A percentile compares a stretch with the other conserved stretches of the same genome.
These are phyloP conservation scores for Nannoperca obscura DNA, from an alignment of 2,797 vertebrate genomes.

Conservation along the genomic window DNA sequence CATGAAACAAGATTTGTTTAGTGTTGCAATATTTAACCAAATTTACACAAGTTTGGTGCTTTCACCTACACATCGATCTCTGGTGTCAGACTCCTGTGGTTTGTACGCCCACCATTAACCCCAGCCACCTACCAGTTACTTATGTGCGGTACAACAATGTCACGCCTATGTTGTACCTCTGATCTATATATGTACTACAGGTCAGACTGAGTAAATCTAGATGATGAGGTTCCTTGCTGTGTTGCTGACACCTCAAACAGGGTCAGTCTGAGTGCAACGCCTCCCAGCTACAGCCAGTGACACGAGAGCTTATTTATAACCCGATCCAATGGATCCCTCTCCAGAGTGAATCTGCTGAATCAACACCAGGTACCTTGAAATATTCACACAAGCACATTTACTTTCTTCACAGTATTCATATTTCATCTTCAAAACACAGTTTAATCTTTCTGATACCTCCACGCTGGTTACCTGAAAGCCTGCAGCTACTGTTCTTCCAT, in stretches of 20 bases:
- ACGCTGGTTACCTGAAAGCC: conserved; percentile 26
- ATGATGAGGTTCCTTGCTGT: conserved; percentile 13
- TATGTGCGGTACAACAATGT: too few relatives aligned
- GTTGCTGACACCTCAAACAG: conserved; percentile 43
- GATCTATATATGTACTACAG: not conserved
- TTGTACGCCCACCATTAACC: too few relatives aligned
- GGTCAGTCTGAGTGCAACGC: conserved; percentile 30
- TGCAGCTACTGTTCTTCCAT: conserved; percentile 7
- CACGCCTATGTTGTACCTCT: too few relatives aligned
- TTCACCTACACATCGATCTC: too few relatives aligned
- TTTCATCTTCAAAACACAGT: conserved; percentile 33
- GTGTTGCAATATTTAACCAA: too few relatives aligned
- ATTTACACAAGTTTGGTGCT: too few relatives aligned
- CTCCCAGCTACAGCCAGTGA: conserved; percentile 31
- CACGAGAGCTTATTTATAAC: conserved; percentile 52
- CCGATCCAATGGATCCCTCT: not conserved
- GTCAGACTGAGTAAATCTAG: conserved; percentile 8
- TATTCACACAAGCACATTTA: conserved; percentile 26
- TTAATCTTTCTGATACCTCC: conserved; percentile 32
- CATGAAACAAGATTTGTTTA: too few relatives aligned
- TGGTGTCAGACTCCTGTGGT: not conserved
- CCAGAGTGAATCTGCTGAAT: conserved; percentile 43
- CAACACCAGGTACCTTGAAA: conserved; percentile 37
- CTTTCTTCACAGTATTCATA: conserved; percentile 27
- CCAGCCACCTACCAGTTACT: not conserved